Conservation (phyloP, 2,888 invertebrate species). For the Dicyrtomina minuta region DNA sequence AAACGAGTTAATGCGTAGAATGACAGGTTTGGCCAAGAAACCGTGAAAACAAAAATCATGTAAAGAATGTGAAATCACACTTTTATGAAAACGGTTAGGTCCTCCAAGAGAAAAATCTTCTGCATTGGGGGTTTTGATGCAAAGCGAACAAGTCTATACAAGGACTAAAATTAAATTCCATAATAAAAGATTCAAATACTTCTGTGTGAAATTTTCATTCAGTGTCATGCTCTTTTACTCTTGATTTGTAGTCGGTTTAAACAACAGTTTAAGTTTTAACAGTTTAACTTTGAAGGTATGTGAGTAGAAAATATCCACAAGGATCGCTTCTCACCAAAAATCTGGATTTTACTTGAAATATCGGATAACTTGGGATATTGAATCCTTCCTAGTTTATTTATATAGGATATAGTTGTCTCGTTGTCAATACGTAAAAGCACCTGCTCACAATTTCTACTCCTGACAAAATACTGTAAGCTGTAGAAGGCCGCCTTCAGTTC, state of each 20-base stretch:
- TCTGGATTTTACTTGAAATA: slow-evolving; percentile 24
- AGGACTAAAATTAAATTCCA: too few relatives aligned
- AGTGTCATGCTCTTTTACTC: too few relatives aligned
- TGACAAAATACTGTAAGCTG: slow-evolving; percentile 6
- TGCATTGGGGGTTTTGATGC: neutral
- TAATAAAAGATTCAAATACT: too few relatives aligned
- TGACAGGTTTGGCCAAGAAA: neutral
- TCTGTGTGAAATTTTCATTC: too few relatives aligned
- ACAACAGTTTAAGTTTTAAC: too few relatives aligned
- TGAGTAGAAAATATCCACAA: slow-evolving; percentile 20
- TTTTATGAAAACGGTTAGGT: slow-evolving; percentile 2
- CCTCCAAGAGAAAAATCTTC: neutral
- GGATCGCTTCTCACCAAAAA: slow-evolving; percentile 27
- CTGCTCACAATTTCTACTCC: neutral
- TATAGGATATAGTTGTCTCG: slow-evolving; percentile 34
- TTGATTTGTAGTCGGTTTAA: too few relatives aligned
- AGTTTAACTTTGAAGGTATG: neutral
- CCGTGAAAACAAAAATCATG: too few relatives aligned
- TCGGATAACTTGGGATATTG: neutral
- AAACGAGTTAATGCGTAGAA: slow-evolving; percentile 22
- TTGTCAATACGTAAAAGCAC: slow-evolving; percentile 30
- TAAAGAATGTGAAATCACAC: too few relatives aligned
- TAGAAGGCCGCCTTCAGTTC: slow-evolving; percentile 30
- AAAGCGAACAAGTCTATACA: neutral
- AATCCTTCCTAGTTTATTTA: too few relatives aligned